A percentile compares a stretch with the other conserved stretches of the same genome.
These are phyloP conservation scores for Xenopus borealis DNA, from an alignment of 2,113 vertebrate genomes.

Conservation along the genomic window DNA sequence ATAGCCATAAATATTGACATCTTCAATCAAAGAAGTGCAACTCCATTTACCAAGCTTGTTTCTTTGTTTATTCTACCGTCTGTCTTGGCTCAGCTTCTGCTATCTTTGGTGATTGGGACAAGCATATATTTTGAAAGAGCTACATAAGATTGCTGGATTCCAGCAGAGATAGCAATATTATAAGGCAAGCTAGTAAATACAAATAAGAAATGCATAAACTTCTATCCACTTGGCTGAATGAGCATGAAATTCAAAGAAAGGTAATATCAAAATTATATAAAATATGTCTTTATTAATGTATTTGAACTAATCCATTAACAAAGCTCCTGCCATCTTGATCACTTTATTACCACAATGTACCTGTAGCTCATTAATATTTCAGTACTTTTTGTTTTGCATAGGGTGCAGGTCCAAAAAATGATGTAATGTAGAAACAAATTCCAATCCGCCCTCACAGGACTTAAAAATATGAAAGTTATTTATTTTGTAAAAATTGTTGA, in stretches of 20 bases:
- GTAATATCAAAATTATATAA: background rate
- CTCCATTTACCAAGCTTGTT: slow-evolving; percentile 23
- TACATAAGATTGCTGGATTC: slow-evolving; percentile 20
- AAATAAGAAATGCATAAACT: background rate
- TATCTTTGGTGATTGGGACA: slow-evolving; percentile 13
- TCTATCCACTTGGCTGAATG: background rate
- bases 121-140: slow-evolving; percentile 16
- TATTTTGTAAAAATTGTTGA: no score
- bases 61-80: slow-evolving; percentile 17
- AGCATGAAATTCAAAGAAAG: background rate
- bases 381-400: no score
- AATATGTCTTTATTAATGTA: background rate
- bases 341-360: no score
- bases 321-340: no score
- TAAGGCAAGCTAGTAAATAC: slow-evolving; percentile 15
- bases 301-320: background rate
- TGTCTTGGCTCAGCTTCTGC: background rate
- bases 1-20: slow-evolving; percentile 31
- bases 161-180: slow-evolving; percentile 26
- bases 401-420: no score
- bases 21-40: slow-evolving; percentile 21
- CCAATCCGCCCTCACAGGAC: no score
- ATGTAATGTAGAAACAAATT: no score
- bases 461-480: no score
- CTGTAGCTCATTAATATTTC: no score